These are phyloP conservation scores for Turritopsis rubra DNA, from an alignment of 30 jellyfish, hydroid and myxozoan genomes.

Conservation along the genomic window DNA sequence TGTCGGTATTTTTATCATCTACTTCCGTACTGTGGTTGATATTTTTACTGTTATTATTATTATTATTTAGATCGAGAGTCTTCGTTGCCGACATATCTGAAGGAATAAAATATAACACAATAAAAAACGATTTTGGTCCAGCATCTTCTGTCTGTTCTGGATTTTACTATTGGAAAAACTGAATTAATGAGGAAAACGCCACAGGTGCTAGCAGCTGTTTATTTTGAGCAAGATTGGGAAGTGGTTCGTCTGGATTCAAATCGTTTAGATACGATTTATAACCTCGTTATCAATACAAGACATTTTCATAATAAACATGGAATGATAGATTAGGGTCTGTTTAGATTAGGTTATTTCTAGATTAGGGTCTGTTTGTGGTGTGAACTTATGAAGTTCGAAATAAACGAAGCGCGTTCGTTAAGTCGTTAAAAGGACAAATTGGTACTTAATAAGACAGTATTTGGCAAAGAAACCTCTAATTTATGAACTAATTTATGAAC, in stretches of 20 bases:
- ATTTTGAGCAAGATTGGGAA: no score
- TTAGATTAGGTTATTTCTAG: no score
- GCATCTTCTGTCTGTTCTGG: not conserved
- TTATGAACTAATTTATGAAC: not conserved
- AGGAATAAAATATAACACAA: not conserved
- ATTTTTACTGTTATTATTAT: not conserved
- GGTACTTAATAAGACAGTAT: not conserved
- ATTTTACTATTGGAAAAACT: not conserved
- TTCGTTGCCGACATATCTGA: not conserved
- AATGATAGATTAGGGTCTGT: not conserved
- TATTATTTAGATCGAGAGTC: not conserved
- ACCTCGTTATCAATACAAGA: no score
- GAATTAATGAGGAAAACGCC: not conserved
- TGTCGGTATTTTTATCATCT: conserved; percentile 4
- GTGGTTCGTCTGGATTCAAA: no score
- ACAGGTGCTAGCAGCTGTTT: no score
- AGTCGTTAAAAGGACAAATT: not conserved
- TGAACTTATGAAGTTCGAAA: not conserved
- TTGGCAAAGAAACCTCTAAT: not conserved
- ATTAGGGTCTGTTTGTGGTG: not conserved
- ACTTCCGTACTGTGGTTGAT: not conserved
- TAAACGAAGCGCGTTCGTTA: not conserved
- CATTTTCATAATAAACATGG: not conserved
- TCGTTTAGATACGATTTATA: no score
- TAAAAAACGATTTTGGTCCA: not conserved